Conservation (phyloP, 2,797 vertebrate species). For the Anguilla anguilla region DNA sequence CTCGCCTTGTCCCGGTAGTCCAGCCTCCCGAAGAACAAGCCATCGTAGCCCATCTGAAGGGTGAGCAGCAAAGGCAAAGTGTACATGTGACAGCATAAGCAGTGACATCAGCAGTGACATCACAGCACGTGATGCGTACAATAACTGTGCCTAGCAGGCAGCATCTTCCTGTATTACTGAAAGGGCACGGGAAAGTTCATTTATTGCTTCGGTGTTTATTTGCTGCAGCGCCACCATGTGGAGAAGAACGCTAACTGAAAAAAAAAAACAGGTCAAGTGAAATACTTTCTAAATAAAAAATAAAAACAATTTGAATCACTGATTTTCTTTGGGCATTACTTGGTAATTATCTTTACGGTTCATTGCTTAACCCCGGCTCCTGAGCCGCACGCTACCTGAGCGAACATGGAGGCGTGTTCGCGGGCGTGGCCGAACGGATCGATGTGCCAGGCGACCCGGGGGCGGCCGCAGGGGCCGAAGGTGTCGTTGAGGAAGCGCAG, state of each 20-base stretch:
- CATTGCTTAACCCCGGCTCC: too few species aligned
- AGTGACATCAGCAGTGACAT: not conserved
- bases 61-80: constrained; percentile 26
- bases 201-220: not conserved
- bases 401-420: constrained; percentile 90
- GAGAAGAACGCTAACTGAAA: not conserved
- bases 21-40: constrained; percentile 87
- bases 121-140: not conserved
- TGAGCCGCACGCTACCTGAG: constrained; percentile 72
- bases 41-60: constrained; percentile 88
- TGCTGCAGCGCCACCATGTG: not conserved
- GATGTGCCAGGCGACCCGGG: constrained; percentile 90
- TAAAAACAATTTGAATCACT: too few species aligned
- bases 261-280: too few species aligned
- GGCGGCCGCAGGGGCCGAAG: constrained; percentile 78
- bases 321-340: too few species aligned
- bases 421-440: constrained; percentile 91
- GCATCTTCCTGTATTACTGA: not conserved
- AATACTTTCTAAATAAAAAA: too few species aligned
- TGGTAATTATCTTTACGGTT: too few species aligned
- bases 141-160: not conserved
- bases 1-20: constrained; percentile 84
- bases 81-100: too few species aligned
- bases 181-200: not conserved
- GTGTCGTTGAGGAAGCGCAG: constrained; percentile 83